Base-by-base conservation (phyloP, 1,140 invertebrate genomes). In the Manduca sexta region DNA sequence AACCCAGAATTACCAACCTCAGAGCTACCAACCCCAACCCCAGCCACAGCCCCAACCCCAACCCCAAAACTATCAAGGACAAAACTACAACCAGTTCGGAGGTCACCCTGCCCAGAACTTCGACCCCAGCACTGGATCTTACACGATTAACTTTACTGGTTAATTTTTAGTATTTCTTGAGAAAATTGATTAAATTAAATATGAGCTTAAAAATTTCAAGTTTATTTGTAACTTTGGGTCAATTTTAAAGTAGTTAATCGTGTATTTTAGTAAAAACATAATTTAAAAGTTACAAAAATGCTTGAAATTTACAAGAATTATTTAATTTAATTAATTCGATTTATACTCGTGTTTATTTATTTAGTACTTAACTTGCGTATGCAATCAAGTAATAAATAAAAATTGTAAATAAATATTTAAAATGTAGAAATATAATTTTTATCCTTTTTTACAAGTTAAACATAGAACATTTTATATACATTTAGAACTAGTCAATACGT, bases 71-170 rank as follows among this genome's bases (percentile, higher is more conserved):
- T 75, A 78, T 41, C 74, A 84, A 35, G 69, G 77, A 8, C 74
- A 77, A 33, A 82, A 69, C 50, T 74, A 78, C 52, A 69, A 75
- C 48, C 79, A 85, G 47, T 79, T 73, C 30, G 6, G 17, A 26
- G 16, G 10, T 35, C 87, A 58, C 62, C 21, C 21, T 5, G 87
- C 89, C 0, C 86, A 88, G 37, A 92, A 91, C 58, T 87, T 91
- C 39, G 90, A 92, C 59, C 85, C 91, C n/a, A 88, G 82, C 63
- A 88, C 88, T 38, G 92, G 91, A 14, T 92, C 92, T 11, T 94
- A 93, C 69, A 88, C 88, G 13, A 89, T 93, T 37, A 88, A 89
- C 59, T 94, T 93, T 68, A 88, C 82, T 48, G 84, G 84, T 45
- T 74, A 72, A 65, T 43, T 60, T 48, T 56, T 38, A 13, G 30